Evolutionary conservation across 1,140 invertebrate genomes (phyloP).

Genomic region (Drosophila carrolli): DNA sequence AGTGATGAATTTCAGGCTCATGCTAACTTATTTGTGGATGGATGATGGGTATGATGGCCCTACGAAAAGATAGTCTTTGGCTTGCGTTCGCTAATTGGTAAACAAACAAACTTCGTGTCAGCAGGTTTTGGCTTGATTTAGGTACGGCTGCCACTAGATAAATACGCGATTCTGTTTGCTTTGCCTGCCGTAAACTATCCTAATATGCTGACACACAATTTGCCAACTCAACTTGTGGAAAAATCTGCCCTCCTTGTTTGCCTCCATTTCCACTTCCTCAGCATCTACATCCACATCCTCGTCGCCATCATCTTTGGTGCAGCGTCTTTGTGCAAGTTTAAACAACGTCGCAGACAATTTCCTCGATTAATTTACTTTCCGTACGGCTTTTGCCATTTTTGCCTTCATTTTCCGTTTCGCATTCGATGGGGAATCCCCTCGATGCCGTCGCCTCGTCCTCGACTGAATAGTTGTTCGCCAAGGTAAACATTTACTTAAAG

Average conservation of each 20-base stretch:
- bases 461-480: conserved; percentile 65
- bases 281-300: conserved; percentile 26
- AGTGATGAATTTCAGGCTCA: conserved; percentile 55
- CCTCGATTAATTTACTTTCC: conserved; percentile 83
- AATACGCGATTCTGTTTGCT: conserved; percentile 41
- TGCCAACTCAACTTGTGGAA: conserved; percentile 64
- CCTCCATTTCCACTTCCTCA: conserved; percentile 33
- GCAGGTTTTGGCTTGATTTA: conserved; percentile 19
- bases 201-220: conserved; percentile 75
- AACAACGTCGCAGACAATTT: conserved; percentile 80
- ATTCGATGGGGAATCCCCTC: conserved; percentile 40
- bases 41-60: conserved; percentile 35
- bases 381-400: conserved; percentile 72
- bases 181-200: conserved; percentile 46
- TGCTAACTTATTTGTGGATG: conserved; percentile 58
- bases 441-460: background rate
- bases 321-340: conserved; percentile 77
- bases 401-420: conserved; percentile 71
- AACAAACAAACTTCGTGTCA: conserved; percentile 32
- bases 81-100: conserved; percentile 19
- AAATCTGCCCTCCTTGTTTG: conserved; percentile 65
- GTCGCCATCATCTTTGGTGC: conserved; percentile 27
- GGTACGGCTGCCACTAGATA: conserved; percentile 19
- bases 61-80: background rate
- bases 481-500: conserved; percentile 79